These are phyloP conservation scores for Oenanthe oenanthe DNA, from an alignment of 2,113 vertebrate genomes.

Conservation along the genomic window DNA sequence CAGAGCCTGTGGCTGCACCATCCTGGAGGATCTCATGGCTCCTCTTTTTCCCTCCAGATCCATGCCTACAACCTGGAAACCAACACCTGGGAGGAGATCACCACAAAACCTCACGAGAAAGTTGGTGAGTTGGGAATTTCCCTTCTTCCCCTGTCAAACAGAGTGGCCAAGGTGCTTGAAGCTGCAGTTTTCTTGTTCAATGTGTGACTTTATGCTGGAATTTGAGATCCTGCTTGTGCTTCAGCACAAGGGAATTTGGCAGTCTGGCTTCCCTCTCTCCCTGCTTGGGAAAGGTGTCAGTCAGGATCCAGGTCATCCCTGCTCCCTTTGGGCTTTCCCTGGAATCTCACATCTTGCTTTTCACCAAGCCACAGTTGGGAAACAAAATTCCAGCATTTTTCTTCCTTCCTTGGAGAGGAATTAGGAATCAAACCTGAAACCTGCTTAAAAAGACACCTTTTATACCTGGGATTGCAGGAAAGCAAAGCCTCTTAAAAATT, in stretches of 20 bases:
- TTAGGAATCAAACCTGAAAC: neutral
- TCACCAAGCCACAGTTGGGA: neutral
- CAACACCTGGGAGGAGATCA: constrained; percentile 97
- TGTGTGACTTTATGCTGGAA: accelerated
- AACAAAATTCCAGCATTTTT: neutral
- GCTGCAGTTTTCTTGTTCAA: neutral
- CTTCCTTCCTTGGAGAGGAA: neutral
- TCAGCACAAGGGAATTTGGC: neutral
- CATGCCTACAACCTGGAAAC: constrained; percentile 98
- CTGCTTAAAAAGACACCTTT: neutral
- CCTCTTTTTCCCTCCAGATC: constrained; percentile 77
- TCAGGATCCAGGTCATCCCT: neutral
- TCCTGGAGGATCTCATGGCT: neutral
- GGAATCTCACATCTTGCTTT: neutral
- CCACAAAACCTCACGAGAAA: constrained; percentile 94
- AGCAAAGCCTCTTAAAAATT: neutral
- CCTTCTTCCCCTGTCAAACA: accelerated
- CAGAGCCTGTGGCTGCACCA: neutral
- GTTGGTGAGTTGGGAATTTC: constrained; percentile 79
- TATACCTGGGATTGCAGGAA: neutral
- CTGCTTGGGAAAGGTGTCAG: neutral
- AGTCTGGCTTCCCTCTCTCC: neutral
- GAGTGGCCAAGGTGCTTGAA: accelerated
- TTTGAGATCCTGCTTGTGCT: neutral
- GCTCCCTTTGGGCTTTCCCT: neutral